phyloP scores from a whole-genome alignment of 2,888 invertebrate genomes.

The Microplitis deprimator region DNA sequence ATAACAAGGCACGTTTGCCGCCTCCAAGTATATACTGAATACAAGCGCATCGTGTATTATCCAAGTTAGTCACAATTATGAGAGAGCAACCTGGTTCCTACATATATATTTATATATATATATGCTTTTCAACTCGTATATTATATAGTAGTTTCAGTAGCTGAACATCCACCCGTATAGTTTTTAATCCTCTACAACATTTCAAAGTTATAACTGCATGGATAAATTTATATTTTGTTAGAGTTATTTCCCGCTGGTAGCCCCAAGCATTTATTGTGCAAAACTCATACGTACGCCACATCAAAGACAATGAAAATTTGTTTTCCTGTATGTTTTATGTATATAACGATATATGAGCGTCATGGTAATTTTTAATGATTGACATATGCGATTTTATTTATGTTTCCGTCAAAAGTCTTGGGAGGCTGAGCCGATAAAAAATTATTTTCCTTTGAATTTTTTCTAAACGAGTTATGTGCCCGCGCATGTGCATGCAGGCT shows the following conservation, averaged over 20 bases:
- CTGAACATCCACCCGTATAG: not conserved
- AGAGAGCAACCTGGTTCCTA: conserved; percentile 15
- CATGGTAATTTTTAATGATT: too few species aligned
- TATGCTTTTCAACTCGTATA: conserved; percentile 12
- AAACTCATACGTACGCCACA: not conserved
- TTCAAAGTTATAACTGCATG: not conserved
- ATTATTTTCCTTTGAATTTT: too few species aligned
- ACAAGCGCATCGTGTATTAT: conserved; percentile 22
- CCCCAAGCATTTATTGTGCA: conserved; percentile 12
- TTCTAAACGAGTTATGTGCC: too few species aligned
- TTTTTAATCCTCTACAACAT: not conserved
- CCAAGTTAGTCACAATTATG: conserved; percentile 35
- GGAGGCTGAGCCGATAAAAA: too few species aligned
- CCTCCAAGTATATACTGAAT: not conserved
- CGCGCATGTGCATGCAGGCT: too few species aligned
- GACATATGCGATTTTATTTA: too few species aligned
- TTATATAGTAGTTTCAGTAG: conserved; percentile 3
- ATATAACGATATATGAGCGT: too few species aligned
- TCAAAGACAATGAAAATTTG: not conserved
- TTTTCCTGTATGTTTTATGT: too few species aligned
- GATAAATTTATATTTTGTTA: conserved; percentile 37
- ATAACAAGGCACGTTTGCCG: conserved; percentile 6
- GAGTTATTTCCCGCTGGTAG: conserved; percentile 7
- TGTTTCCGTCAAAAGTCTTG: too few species aligned
- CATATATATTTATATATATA: not conserved